Evolutionary conservation across 2,888 invertebrate genomes (phyloP).

Genomic region (Noctua pronuba): DNA sequence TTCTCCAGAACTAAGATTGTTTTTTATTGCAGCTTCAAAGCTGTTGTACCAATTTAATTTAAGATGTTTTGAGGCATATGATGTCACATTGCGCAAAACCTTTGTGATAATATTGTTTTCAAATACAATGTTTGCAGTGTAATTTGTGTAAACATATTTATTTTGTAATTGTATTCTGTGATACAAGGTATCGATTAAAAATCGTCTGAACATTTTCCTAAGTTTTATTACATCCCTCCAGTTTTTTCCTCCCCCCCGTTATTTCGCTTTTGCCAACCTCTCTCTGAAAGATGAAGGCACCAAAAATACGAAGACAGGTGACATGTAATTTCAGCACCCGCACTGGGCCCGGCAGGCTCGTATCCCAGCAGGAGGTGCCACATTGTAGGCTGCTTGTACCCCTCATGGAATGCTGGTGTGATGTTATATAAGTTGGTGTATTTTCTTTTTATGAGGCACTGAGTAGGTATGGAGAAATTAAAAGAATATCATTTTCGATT

Average conservation of each 20-base stretch:
- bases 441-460: background rate
- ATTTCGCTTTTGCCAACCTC: background rate
- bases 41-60: conserved; percentile 13
- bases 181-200: conserved; percentile 53
- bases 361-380: background rate
- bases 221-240: conserved; percentile 19
- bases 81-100: conserved; percentile 3
- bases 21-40: conserved; percentile 8
- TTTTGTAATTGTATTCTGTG: conserved; percentile 55
- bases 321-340: too few relatives aligned
- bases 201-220: conserved; percentile 3
- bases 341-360: background rate
- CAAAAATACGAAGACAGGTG: background rate
- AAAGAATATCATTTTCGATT: conserved; percentile 26
- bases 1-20: background rate
- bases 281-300: background rate
- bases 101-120: background rate
- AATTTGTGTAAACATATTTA: conserved; percentile 17
- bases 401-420: background rate
- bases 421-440: background rate
- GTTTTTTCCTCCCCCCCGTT: too few relatives aligned
- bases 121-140: background rate
- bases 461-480: conserved; percentile 4
- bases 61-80: background rate
- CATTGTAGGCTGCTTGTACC: background rate